Conservation (phyloP, 2,888 invertebrate genomes). For the Agrotis exclamationis region DNA sequence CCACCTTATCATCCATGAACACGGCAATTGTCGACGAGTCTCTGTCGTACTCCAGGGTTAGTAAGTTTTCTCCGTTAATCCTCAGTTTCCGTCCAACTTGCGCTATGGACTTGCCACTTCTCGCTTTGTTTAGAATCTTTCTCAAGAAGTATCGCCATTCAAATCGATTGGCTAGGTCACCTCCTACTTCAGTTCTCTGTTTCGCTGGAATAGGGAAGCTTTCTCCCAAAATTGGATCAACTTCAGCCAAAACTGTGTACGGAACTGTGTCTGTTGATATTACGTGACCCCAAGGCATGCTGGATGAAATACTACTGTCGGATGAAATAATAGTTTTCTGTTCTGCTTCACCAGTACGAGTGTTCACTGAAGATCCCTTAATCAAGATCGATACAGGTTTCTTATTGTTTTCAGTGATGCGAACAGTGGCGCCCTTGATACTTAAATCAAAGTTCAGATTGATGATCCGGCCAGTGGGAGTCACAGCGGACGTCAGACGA, state of each 20-base stretch:
- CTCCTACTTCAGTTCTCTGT: constrained; percentile 97
- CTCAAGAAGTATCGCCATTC: constrained; percentile 98
- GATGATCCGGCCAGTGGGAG: constrained; percentile 98
- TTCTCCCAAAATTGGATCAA: constrained; percentile 96
- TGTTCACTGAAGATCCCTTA: constrained; percentile 96
- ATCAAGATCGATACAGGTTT: constrained; percentile 96
- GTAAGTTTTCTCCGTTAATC: constrained; percentile 97
- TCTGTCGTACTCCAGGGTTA: constrained; percentile 97
- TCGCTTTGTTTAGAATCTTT: constrained; percentile 92
- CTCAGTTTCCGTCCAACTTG: constrained; percentile 96
- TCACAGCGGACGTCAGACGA: constrained; percentile 96
- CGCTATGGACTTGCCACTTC: constrained; percentile 93
- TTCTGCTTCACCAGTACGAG: constrained; percentile 95
- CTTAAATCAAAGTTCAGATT: constrained; percentile 97
- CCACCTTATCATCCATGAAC: constrained; percentile 96
- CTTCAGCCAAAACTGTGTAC: constrained; percentile 97
- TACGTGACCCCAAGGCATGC: constrained; percentile 96
- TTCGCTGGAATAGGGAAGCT: constrained; percentile 98
- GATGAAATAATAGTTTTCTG: constrained; percentile 95
- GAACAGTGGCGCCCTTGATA: constrained; percentile 96
- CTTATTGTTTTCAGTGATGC: constrained; percentile 95
- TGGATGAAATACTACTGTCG: constrained; percentile 95
- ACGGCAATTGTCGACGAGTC: constrained; percentile 96
- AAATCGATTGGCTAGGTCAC: constrained; percentile 97
- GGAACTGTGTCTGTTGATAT: constrained; percentile 97